Evolutionary conservation across 2,113 vertebrate species (phyloP), one percentile per base, ranked within the genome.

Genomic region (Atlantisia rogersi): DNA sequence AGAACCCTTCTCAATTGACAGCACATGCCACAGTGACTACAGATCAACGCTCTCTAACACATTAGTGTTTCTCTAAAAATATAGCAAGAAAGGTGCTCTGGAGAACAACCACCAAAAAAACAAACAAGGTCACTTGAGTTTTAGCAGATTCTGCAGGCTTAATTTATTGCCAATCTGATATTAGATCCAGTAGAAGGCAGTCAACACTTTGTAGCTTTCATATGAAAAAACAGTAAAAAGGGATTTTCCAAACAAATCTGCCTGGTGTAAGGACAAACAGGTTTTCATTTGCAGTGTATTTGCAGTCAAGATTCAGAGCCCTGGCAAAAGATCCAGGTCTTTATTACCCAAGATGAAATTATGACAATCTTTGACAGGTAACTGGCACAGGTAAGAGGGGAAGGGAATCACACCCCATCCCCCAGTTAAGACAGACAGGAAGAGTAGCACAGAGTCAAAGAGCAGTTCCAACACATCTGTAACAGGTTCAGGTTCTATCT

Each of bases 361-460:
- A 11, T 48, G 12, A 84, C 64, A 12, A 12, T 5, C 10, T 74
- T 4, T 46, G 16, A 64, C 17, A 88, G 8, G 3, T 22, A 63
- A 68, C 0, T 32, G 24, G 18, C 20, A 21, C 16, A 64, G 59
- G 0, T 11, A 62, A 37, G 14, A 31, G 10, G 4, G 7, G 20
- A 64, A 60, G 37, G 22, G n/a, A 56, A 65, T 46, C 55, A 46
- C 7, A 28, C 14, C 25, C 52, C 52, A 53, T 2, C 25, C 21
- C 26, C 35, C n/a, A 71, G 9, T 5, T 64, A 70, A 80, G 28
- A 78, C 3, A 70, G 25, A 39, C 0, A 10, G 29, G 3, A 59
- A 76, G 22, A 18, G 13, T 5, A 64, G 32, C 55, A 69, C 28
- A 18, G 35, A 64, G n/a, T 24, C 52, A 39, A 81, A 84, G 89